Base-by-base conservation (phyloP, 2,888 invertebrate genomes). In the Diadegma fenestrale region DNA sequence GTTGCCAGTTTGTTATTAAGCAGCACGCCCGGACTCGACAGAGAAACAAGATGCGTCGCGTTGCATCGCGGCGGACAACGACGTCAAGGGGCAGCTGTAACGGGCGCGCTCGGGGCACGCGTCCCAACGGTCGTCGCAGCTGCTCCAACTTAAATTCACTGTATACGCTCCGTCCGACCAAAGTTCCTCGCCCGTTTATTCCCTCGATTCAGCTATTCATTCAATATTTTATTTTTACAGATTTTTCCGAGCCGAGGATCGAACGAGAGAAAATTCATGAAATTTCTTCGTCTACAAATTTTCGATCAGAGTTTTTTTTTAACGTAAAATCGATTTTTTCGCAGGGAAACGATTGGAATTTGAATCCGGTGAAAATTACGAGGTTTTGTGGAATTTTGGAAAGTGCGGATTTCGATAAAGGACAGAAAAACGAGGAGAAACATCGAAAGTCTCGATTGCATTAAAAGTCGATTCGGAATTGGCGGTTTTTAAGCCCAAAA, bases 81-180 rank as follows among this genome's bases (percentile, higher is more conserved):
- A 30, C 73, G 73, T 77, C 79, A 75, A 30, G 22, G 71, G 63
- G 85, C 88, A 88, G 87, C 84, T 88, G 83, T 69, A 80, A 69
- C 77, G 63, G 71, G 86, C 90, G 89, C 90, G 87, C 90, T 87
- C 89, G 89, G 91, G 71, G 91, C 93, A 92, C 93, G 93, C 92
- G 93, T 91, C 92, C 89, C 93, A 93, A 93, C 93, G 93, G 93
- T 92, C 92, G 91, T 88, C 78, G 91, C 93, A 93, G 93, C 93
- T 93, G 93, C 89, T 89, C 22, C 90, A 90, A 87, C 89, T 92
- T 92, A 71, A 48, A 17, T 30, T 5, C 5, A 17, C n/a, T 22
- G 17, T 26, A n/a, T 80, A 88, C 48, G 61, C 77, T 87, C 83
- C 69, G 33, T 41, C 51, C 19, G 69, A 41, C 82, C 43, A 84